These are phyloP conservation scores for Coregonus ussuriensis DNA, from an alignment of 2,797 vertebrate genomes.

Conservation along the genomic window DNA sequence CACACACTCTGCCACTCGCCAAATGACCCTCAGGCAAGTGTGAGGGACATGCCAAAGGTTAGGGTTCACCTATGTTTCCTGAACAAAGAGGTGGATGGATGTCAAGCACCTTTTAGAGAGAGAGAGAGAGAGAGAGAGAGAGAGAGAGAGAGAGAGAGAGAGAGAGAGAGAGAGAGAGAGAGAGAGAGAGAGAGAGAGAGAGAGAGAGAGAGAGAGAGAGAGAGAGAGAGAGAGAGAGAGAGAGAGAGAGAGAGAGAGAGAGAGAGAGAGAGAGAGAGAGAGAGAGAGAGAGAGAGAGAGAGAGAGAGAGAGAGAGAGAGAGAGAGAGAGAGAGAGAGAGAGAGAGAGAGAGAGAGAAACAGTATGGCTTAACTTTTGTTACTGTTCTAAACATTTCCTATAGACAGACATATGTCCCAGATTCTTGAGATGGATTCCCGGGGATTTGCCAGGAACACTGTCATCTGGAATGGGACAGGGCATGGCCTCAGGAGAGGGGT, in stretches of 20 bases:
- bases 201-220: too few species aligned
- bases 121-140: background rate
- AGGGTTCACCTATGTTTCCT: conserved; percentile 65
- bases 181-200: too few species aligned
- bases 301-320: too few species aligned
- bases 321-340: too few species aligned
- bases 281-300: too few species aligned
- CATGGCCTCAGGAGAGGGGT: conserved; percentile 1
- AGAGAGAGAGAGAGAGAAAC: too few species aligned
- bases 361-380: too few species aligned
- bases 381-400: background rate
- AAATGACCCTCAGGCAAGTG: conserved; percentile 50
- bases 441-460: background rate
- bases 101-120: conserved; percentile 2
- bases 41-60: conserved; percentile 58
- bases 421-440: conserved; percentile 16
- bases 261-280: too few species aligned
- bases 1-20: conserved; percentile 54
- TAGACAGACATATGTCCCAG: conserved; percentile 5
- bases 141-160: background rate
- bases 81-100: conserved; percentile 40
- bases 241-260: too few species aligned
- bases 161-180: too few species aligned
- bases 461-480: conserved; percentile 1
- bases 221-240: too few species aligned